phyloP scores from a whole-genome alignment of 2,888 invertebrate species.

The Dinocampus coccinellae region DNA sequence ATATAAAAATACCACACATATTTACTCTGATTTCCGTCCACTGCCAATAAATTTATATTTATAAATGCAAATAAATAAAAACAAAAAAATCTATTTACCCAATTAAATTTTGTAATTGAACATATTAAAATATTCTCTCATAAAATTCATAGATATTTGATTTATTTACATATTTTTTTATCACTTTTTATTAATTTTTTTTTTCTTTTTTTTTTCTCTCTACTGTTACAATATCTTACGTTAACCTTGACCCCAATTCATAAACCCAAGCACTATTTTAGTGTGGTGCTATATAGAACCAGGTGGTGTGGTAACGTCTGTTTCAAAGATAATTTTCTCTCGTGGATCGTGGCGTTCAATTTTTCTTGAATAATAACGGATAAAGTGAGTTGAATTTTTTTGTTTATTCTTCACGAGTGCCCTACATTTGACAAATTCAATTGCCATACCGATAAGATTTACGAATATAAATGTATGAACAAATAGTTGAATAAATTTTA shows the following conservation, averaged over 20 bases:
- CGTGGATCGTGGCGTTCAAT: constrained; percentile 4
- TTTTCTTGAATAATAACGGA: constrained; percentile 19
- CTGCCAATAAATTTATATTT: no score
- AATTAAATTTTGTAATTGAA: no score
- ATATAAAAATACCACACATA: no score
- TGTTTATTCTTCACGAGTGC: background rate
- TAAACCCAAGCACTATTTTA: background rate
- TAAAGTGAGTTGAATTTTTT: background rate
- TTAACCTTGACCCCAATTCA: constrained; percentile 31
- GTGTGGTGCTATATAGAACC: background rate
- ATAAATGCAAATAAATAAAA: no score
- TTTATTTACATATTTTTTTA: no score
- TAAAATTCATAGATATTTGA: no score
- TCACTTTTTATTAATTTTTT: background rate
- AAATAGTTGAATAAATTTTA: background rate
- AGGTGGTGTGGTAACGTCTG: background rate
- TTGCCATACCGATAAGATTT: background rate
- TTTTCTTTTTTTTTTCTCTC: background rate
- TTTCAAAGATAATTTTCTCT: constrained; percentile 25
- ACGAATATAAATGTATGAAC: background rate
- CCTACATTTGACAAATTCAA: background rate
- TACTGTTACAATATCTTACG: constrained; percentile 17
- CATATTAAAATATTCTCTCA: no score
- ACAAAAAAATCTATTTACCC: no score
- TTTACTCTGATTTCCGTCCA: no score